phyloP scores from a whole-genome alignment of 1,140 invertebrate species.

The Cherax destructor region DNA sequence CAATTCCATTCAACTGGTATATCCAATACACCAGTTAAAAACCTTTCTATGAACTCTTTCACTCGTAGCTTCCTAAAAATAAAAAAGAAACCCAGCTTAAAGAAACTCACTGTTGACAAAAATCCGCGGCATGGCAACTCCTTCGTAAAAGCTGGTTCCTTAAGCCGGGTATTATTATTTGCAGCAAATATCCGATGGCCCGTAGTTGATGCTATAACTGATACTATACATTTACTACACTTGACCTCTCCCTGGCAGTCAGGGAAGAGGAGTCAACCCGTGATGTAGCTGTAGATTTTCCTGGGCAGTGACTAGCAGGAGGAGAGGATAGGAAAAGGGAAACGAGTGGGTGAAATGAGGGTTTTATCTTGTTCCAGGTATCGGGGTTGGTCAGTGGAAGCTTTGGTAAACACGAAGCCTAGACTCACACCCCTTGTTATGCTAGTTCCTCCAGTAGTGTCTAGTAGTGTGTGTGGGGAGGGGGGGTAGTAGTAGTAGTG shows the following conservation, averaged over 20 bases:
- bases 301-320: neutral
- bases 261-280: neutral
- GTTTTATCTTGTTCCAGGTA: conserved; percentile 24
- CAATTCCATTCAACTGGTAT: neutral
- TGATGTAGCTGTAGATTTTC: neutral
- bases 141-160: conserved; percentile 42
- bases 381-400: conserved; percentile 26
- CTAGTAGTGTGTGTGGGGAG: too few species aligned
- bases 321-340: conserved; percentile 26
- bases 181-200: conserved; percentile 30
- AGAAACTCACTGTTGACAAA: neutral
- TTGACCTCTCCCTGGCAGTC: neutral
- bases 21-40: neutral
- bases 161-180: conserved; percentile 36
- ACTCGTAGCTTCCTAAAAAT: neutral
- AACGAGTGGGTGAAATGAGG: conserved; percentile 27
- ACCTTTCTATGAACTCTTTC: neutral
- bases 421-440: conserved; percentile 7
- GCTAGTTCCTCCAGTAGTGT: neutral
- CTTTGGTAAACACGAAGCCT: conserved; percentile 45
- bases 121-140: neutral
- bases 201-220: conserved; percentile 36
- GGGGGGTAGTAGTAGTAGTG: too few species aligned
- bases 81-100: neutral
- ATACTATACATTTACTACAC: conserved; percentile 23